Evolutionary conservation across 2,113 vertebrate genomes (phyloP).

Genomic region (Carettochelys insculpta): DNA sequence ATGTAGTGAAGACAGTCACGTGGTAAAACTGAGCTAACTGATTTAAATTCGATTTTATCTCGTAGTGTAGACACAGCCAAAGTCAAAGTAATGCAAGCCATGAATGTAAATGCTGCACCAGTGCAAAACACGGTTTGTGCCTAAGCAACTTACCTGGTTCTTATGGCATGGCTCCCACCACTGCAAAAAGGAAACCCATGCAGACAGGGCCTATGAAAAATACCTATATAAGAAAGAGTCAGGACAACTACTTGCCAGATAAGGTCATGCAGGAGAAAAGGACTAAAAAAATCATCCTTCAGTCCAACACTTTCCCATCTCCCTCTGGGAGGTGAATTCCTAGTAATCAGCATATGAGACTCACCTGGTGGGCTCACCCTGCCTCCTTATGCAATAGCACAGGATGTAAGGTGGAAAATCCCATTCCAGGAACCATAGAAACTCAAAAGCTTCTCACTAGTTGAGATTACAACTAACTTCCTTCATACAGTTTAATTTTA

Average conservation of each 20-base stretch:
- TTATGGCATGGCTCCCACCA: neutral
- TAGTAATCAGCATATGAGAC: neutral
- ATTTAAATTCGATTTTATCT: too few relatives aligned
- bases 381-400: neutral
- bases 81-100: rapidly evolving
- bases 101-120: rapidly evolving
- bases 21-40: too few relatives aligned
- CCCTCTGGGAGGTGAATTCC: neutral
- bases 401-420: neutral
- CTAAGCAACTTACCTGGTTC: neutral
- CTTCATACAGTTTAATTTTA: neutral
- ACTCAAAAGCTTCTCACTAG: neutral
- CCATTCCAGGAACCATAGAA: neutral
- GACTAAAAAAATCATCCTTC: neutral
- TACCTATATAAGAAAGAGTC: neutral
- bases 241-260: neutral
- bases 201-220: neutral
- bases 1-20: too few relatives aligned
- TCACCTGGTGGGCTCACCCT: neutral
- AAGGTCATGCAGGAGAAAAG: neutral
- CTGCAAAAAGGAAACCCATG: neutral
- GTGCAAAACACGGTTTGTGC: neutral
- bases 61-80: too few relatives aligned
- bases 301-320: neutral
- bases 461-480: neutral